Evolutionary conservation across 1,140 invertebrate species (phyloP), one percentile per base, ranked within the genome.

Genomic region (Patella vulgata): DNA sequence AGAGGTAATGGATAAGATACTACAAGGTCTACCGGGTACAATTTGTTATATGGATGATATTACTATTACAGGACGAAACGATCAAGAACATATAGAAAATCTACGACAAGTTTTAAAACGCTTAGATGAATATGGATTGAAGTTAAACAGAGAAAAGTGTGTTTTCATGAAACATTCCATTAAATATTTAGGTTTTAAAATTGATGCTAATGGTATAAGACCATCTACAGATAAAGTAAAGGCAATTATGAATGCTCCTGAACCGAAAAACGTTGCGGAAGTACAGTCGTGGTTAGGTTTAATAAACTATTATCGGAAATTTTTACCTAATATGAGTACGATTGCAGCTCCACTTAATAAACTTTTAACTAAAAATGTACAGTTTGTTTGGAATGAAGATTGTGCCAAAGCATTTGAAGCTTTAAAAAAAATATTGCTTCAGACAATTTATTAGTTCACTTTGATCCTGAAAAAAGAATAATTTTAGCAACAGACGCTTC

Each of bases 231-330:
- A 3, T 17, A 3, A 48, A 23, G 25, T 48, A n/a, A 17, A 48
- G 23, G 46, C 17, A 19, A 47, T 47, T 9, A 21, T 21, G 44
- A 23, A 48, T 1, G 23, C 23, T 14, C 46, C 46, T 2, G 12
- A 48, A 12, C 46, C 46, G 12, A 48, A 25, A 23, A 48, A 48
- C 8, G 53, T 50, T 28, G 66, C 63, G 31, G 63, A 69, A 30
- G 54, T 70, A 3, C 53, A 59, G 44, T 53, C 21, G 47, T 70
- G 71, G 48, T 44, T 74, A n/a, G 70, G 69, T 5, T 57, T 75
- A 47, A 44, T 60, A 4, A 68, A 54, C 3, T 68, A 71, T 40
- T 36, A n/a, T n/a, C n/a, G n/a, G n/a, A n/a, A n/a, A n/a, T n/a
- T n/a, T n/a, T n/a, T n/a, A n/a, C n/a, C n/a, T n/a, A n/a, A n/a